A percentile compares a stretch with the other conserved stretches of the same genome.
Conservation (phyloP, 2,888 invertebrate genomes). For the Rhamnusium bicolor region DNA sequence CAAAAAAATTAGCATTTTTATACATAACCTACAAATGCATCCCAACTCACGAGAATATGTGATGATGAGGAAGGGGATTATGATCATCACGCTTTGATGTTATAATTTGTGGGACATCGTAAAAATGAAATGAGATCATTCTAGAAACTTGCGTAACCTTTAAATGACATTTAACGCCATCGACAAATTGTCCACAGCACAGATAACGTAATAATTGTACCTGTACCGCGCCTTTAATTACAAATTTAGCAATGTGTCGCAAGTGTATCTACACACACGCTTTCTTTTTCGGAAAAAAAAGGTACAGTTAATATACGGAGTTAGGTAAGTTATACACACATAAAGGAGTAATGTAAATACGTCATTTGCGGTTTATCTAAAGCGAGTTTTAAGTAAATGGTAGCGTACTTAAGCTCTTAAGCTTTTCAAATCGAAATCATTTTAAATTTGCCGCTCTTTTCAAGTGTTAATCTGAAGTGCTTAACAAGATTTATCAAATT, state of each 20-base stretch:
- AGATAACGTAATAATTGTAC: neutral
- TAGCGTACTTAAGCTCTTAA: neutral
- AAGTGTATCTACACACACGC: conserved; percentile 6
- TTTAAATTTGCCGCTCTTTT: conserved; percentile 11
- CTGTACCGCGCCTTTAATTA: conserved; percentile 11
- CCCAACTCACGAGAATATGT: too few species aligned
- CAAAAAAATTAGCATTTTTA: too few species aligned
- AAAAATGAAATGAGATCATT: neutral
- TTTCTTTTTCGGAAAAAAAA: conserved; percentile 7
- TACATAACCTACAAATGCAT: too few species aligned
- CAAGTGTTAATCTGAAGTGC: neutral
- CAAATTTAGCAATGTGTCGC: conserved; percentile 15
- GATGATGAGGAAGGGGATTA: neutral
- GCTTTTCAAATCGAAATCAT: neutral
- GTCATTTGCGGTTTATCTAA: neutral
- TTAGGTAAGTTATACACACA: too few species aligned
- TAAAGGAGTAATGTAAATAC: too few species aligned
- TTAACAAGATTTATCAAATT: neutral
- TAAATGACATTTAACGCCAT: neutral
- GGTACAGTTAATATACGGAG: too few species aligned
- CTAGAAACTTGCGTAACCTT: neutral
- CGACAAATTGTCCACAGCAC: neutral
- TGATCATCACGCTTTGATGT: neutral
- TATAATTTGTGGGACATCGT: neutral
- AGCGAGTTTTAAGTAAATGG: neutral